Evolutionary conservation across 2,888 invertebrate genomes (phyloP), one percentile per base, ranked within the genome.

Genomic region (Nemapogon koenigi): DNA sequence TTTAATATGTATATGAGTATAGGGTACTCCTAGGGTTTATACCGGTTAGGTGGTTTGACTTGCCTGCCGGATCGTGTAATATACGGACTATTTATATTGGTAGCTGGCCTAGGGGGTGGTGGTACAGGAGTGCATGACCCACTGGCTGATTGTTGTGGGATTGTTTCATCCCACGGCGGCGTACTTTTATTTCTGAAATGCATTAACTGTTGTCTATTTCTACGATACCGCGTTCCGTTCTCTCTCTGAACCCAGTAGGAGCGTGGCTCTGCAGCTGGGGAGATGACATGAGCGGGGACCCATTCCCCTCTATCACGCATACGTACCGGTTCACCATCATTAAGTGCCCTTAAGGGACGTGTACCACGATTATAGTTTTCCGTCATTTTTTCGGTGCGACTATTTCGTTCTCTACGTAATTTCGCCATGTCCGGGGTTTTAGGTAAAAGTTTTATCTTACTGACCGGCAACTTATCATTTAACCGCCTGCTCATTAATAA

Each of bases 401-500:
- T 4, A 7, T 30, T 10, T 4, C 30, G 30, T 3, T 14, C 11
- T 4, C 16, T 25, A 26, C n/a, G 29, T 35, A 3, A 11, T 27
- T 17, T 31, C 4, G 10, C 26, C 35, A 17, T 35, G 16, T n/a
- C 16, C 8, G 3, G 22, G 2, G 39, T 29, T 16, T 16, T 18
- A 3, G 40, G 39, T 3, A 17, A 10, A 7, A 45, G 18, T 27
- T 15, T 16, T 16, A 27, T 15, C 3, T 16, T 16, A 10, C 4
- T 16, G 11, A 27, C 16, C 19, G 45, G 46, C 4, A 46, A 25
- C n/a, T 39, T 26, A 2, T 42, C 44, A 8, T 44, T 44, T 1
- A 45, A 28, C 4, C 40, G 36, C 6, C 46, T 27, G 2, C 45
- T 44, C 48, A 48, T 48, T 1, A 47, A 15, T 16, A 44, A 16